Evolutionary conservation across 2,888 invertebrate genomes (phyloP).

Genomic region (Hoplodrina ambigua): DNA sequence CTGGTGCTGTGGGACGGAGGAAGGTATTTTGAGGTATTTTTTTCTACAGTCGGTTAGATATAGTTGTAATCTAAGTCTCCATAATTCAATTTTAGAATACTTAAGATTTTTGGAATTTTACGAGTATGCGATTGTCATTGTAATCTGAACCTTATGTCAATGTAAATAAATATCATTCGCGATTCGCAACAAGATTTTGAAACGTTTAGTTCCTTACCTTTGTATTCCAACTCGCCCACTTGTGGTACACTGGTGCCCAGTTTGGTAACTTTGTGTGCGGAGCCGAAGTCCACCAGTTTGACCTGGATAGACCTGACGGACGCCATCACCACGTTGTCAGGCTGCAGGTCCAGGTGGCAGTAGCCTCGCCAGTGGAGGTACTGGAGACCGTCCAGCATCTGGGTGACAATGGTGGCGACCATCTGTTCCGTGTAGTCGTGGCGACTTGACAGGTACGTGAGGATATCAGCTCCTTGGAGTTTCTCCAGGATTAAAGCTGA

Average conservation of each 20-base stretch:
- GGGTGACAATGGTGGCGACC: conserved; percentile 96
- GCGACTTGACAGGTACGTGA: conserved; percentile 96
- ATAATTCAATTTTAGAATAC: no score
- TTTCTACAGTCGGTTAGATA: neutral
- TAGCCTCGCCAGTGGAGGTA: conserved; percentile 98
- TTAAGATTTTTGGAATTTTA: no score
- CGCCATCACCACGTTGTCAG: conserved; percentile 98
- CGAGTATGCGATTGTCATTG: no score
- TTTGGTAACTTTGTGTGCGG: conserved; percentile 95
- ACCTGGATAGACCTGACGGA: conserved; percentile 95
- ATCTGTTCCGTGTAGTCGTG: conserved; percentile 98
- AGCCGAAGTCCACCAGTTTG: conserved; percentile 98
- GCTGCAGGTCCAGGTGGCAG: conserved; percentile 97
- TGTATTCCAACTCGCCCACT: conserved; percentile 94
- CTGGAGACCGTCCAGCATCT: conserved; percentile 97
- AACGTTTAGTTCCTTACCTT: conserved; percentile 83
- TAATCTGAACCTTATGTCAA: no score
- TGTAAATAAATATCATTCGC: no score
- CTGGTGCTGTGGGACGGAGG: conserved; percentile 92
- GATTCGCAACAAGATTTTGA: neutral
- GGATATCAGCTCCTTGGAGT: conserved; percentile 97
- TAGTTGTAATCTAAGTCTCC: no score
- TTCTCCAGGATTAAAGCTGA: conserved; percentile 95
- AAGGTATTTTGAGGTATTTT: neutral
- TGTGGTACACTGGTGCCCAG: conserved; percentile 93